A percentile compares a stretch with the other conserved stretches of the same genome.
Evolutionary conservation across 2,113 vertebrate genomes (phyloP).

Genomic region (Chionomys nivalis): DNA sequence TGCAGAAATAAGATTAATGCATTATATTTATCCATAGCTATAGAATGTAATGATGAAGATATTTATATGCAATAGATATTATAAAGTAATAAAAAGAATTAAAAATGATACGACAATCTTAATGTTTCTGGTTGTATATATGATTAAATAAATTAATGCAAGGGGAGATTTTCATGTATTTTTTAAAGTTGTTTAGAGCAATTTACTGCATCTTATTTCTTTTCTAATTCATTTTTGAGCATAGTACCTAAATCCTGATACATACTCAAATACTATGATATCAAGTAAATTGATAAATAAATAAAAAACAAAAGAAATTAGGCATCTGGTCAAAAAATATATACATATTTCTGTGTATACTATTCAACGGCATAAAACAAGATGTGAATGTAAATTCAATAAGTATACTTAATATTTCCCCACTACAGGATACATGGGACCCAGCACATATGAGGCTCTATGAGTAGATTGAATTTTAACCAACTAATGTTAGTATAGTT

Average conservation of each 20-base stretch:
- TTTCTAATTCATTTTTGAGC: background rate
- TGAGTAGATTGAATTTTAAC: rapidly evolving
- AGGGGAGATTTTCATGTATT: background rate
- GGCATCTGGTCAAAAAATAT: background rate
- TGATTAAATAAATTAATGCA: background rate
- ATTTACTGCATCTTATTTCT: background rate
- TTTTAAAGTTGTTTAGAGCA: background rate
- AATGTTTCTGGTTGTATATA: background rate
- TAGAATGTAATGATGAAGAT: background rate
- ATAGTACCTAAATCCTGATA: background rate
- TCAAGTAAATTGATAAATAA: background rate
- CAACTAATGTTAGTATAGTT: background rate
- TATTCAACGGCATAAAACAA: background rate
- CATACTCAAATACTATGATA: background rate
- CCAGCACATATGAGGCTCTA: background rate
- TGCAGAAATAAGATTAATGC: background rate
- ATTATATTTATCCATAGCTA: background rate
- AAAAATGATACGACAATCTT: background rate
- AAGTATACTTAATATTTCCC: background rate
- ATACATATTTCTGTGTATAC: background rate
- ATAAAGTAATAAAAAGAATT: background rate
- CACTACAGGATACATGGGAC: background rate
- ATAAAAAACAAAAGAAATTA: background rate
- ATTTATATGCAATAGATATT: background rate
- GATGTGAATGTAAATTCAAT: background rate